phyloP scores from a whole-genome alignment of 2,113 vertebrate species.

The pig (Sus scrofa) region T2T-Sscrofa CM000816.6:16749501-16750000 shows the following conservation, averaged over 20 bases:
- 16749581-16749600: rapidly evolving
- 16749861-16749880: not conserved
- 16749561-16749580: not conserved
- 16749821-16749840: not conserved
- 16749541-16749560: not conserved
- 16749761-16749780: not conserved
- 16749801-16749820: not conserved
- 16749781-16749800: not conserved
- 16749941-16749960: no score
- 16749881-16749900: no score
- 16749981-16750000: no score
- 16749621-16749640: not conserved
- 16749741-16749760: not conserved
- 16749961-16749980: no score
- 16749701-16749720: not conserved
- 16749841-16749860: not conserved
- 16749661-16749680: not conserved
- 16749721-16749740: not conserved
- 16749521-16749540: not conserved
- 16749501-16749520: not conserved
- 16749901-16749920: no score
- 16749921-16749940: no score
- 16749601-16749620: rapidly evolving
- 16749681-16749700: not conserved
- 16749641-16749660: not conserved